Conservation (phyloP, 2,888 invertebrate genomes). For the Sinopyrophorus schimmeli region DNA sequence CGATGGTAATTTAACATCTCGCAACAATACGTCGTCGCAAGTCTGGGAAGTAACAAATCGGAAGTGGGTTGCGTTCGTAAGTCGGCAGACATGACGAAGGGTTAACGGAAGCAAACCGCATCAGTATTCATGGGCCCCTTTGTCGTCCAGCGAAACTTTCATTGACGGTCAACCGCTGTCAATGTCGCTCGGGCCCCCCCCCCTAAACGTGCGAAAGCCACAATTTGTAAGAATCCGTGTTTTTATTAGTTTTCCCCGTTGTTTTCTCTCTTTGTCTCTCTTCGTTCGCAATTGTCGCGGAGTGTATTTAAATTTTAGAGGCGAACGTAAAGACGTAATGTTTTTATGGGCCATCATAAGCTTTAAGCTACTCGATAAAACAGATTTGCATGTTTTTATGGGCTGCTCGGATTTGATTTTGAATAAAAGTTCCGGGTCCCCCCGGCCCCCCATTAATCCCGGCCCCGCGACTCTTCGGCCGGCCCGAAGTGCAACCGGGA, state of each 20-base stretch:
- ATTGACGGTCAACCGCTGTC: constrained; percentile 51
- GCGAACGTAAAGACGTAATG: constrained; percentile 18
- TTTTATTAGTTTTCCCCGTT: constrained; percentile 16
- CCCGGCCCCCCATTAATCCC: too few relatives aligned
- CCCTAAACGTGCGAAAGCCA: constrained; percentile 31
- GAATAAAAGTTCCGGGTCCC: constrained; percentile 10
- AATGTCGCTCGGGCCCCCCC: constrained; percentile 41
- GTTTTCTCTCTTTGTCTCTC: too few relatives aligned
- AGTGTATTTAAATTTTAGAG: constrained; percentile 15
- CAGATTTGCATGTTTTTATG: constrained; percentile 18
- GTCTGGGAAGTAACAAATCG: constrained; percentile 46
- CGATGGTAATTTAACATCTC: constrained; percentile 27
- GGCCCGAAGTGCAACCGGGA: too few relatives aligned
- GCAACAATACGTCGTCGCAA: constrained; percentile 42
- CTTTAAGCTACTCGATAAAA: constrained; percentile 17
- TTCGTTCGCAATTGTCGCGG: not conserved
- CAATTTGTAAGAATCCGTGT: constrained; percentile 32
- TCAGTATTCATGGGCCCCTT: constrained; percentile 51
- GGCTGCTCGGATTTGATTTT: constrained; percentile 15
- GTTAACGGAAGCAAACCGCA: constrained; percentile 43
- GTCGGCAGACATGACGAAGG: constrained; percentile 47
- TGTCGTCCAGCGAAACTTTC: constrained; percentile 45
- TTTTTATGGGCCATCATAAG: constrained; percentile 18
- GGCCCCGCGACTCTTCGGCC: too few relatives aligned
- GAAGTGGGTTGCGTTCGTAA: constrained; percentile 44